These are phyloP conservation scores for Tridacna crocea DNA, from an alignment of 2,888 invertebrate species.

Conservation along the genomic window DNA sequence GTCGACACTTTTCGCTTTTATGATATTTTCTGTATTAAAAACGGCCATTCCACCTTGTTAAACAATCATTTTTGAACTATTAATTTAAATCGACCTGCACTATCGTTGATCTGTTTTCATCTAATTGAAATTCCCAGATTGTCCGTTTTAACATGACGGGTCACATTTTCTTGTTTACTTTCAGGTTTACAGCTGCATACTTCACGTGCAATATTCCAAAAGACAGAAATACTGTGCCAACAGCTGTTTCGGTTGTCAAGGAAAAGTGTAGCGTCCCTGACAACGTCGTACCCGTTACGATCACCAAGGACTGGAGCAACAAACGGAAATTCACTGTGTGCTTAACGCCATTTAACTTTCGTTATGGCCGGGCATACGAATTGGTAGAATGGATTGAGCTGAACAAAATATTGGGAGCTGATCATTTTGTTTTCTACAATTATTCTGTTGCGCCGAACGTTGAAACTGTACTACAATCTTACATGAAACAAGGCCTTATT, in stretches of 20 bases:
- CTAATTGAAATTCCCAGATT: no score
- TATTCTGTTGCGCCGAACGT: slow-evolving; percentile 73
- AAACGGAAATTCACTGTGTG: slow-evolving; percentile 71
- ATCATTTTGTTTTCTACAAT: slow-evolving; percentile 79
- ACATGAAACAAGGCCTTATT: slow-evolving; percentile 65
- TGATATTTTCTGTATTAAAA: no score
- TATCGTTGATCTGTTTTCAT: no score
- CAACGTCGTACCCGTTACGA: slow-evolving; percentile 41
- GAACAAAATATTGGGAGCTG: slow-evolving; percentile 79
- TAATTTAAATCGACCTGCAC: no score
- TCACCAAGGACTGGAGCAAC: neutral
- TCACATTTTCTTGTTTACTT: slow-evolving; percentile 28
- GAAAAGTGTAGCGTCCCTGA: slow-evolving; percentile 43
- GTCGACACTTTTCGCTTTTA: no score
- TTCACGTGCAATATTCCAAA: slow-evolving; percentile 51
- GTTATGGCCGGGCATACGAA: slow-evolving; percentile 72
- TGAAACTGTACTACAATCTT: slow-evolving; percentile 69
- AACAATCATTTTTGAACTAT: no score
- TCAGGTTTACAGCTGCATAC: slow-evolving; percentile 60
- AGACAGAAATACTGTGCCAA: slow-evolving; percentile 23
- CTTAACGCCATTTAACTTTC: slow-evolving; percentile 71
- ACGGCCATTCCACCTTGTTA: no score
- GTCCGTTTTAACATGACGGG: neutral
- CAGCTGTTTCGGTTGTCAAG: slow-evolving; percentile 59
- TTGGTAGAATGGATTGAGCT: slow-evolving; percentile 82